Evolutionary conservation across 2,797 vertebrate species (phyloP).

Genomic region (Botia kubotai): DNA sequence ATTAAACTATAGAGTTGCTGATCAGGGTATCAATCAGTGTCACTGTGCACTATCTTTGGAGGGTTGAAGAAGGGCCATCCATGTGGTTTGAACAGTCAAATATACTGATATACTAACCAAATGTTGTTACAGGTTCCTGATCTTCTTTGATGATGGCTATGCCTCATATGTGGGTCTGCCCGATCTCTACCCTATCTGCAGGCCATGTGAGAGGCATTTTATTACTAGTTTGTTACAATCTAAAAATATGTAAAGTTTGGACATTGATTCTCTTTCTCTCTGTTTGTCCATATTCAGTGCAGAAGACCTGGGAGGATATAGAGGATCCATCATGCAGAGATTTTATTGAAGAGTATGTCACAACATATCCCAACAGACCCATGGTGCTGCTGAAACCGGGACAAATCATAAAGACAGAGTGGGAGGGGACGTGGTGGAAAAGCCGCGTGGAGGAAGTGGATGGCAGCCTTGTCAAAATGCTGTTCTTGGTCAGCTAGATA

Average conservation of each 20-base stretch:
- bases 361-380: constrained; percentile 95
- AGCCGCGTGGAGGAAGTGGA: constrained; percentile 97
- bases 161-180: constrained; percentile 93
- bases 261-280: neutral
- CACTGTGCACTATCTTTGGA: no score
- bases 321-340: constrained; percentile 94
- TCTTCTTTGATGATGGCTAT: constrained; percentile 98
- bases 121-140: constrained; percentile 85
- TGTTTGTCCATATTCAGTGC: constrained; percentile 75
- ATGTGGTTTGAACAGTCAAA: neutral
- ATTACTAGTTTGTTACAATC: neutral
- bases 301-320: constrained; percentile 94
- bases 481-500: constrained; percentile 89
- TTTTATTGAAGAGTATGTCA: constrained; percentile 97
- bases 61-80: no score
- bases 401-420: constrained; percentile 97
- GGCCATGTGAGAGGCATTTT: constrained; percentile 81
- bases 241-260: neutral
- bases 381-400: constrained; percentile 97
- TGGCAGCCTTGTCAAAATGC: constrained; percentile 95
- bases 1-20: no score
- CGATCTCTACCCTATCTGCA: constrained; percentile 91
- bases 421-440: constrained; percentile 99
- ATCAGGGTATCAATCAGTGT: no score
- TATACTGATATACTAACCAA: neutral